A percentile compares a stretch with the other conserved stretches of the same genome.
Conservation (phyloP, 2,113 vertebrate species). For the Delphinus delphis region DNA sequence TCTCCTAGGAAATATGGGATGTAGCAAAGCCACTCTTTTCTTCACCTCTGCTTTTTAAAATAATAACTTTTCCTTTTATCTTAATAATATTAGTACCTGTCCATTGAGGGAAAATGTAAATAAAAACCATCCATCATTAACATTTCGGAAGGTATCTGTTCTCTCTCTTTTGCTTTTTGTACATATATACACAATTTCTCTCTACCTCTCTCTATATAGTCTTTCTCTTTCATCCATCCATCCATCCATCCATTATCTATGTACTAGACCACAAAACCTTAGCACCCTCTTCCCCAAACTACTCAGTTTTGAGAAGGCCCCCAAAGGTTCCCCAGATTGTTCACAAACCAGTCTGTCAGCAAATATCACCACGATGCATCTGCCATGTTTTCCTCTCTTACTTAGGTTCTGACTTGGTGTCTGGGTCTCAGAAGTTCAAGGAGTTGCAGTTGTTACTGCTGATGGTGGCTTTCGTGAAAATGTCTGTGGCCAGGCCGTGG, state of each 20-base stretch:
- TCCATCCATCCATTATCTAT: no score
- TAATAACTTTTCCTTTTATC: neutral
- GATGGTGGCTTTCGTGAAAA: neutral
- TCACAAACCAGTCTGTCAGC: neutral
- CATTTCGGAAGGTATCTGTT: neutral
- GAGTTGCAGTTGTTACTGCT: neutral
- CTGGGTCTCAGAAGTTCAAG: neutral
- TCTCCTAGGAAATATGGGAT: neutral
- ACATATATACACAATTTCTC: neutral
- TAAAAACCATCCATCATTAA: neutral
- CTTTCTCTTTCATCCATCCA: neutral
- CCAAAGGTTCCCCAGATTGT: neutral
- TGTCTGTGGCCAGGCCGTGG: no score
- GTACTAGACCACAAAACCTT: neutral
- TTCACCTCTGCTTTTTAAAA: neutral
- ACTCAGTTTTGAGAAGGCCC: neutral
- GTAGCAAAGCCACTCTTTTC: neutral
- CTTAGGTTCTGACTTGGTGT: neutral
- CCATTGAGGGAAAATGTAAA: neutral
- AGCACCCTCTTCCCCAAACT: neutral
- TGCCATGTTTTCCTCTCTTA: neutral
- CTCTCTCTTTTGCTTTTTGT: neutral
- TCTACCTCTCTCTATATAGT: neutral
- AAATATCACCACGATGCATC: neutral
- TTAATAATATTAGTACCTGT: neutral